Base-by-base conservation (phyloP, 2,113 vertebrate species). In the Seriola quinqueradiata region DNA sequence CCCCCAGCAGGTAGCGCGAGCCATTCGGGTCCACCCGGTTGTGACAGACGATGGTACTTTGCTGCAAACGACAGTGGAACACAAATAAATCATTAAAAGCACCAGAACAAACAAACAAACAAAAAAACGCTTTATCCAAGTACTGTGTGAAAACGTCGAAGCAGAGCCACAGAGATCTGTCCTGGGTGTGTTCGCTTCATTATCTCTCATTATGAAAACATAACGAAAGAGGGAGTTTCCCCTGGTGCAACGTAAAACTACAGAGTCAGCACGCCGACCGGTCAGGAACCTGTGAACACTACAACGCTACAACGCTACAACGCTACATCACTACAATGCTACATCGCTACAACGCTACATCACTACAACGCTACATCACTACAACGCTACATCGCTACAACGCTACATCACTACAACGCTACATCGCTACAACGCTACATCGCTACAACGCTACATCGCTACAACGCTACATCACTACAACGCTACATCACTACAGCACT, bases 21-120 rank as follows among this genome's bases (percentile, higher is more conserved):
- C 98, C 98, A 0, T 99, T 99, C 54, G 97, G 97, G 89, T 99
- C 98, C 87, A 99, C 98, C 0, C 98, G 97, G 89, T 99, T 99
- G 88, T 99, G 98, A 88, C 98, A 99, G 74, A 99, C 98, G 0
- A 99, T 99, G 0, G 98, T 99, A 77, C 98, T 99, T 99, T 99
- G 98, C 98, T 99, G 94, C 0, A 82, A 77, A 57, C 3, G 19
- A 82, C 44, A 32, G 48, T 0, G 63, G 1, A 70, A 50, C 46
- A 58, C 3, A 77, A n/a, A 59, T 2, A 70, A 55, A 79, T 77
- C 21, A 14, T 61, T 67, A 28, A 28, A 28, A 28, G 28, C 28
- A 28, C 28, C 28, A 28, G 28, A 28, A 28, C 28, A 28, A 28
- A 28, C 28, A 28, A 28, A 28, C n/a, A n/a, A n/a, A n/a, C n/a